Evolutionary conservation across 2,888 invertebrate genomes (phyloP), one percentile per base, ranked within the genome.

Genomic region (Orthosia gothica): DNA sequence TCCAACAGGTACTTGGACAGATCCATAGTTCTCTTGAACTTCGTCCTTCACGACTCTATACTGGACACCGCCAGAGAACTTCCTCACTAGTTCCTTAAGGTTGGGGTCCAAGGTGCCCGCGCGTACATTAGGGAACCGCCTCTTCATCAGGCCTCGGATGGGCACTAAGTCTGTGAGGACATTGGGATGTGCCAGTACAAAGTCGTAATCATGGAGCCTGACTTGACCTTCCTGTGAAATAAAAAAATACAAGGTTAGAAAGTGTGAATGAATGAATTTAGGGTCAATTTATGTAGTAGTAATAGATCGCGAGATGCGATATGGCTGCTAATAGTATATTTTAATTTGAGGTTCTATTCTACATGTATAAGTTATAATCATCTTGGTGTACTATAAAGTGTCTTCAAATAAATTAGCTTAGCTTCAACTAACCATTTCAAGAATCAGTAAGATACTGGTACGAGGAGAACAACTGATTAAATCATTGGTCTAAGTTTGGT

Each of bases 81-180:
- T 97, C 61, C 94, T 92, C 18, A 99, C 97, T 88, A 98, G 93
- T 5, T 92, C 94, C 0, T 90, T 92, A 0, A 99, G 92, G 92
- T 99, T 97, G 1, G 95, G 82, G 70, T 98, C 97, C 26, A 99
- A 90, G 1, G 98, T 98, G 55, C 98, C 98, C 55, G 88, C 83
- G 88, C 96, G 92, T 0, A 97, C 93, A 87, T 97, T 98, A 0
- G 99, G 99, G 93, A 98, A 98, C 87, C 97, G 97, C 79, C 95
- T 97, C 89, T 98, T 98, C 97, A 99, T 95, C 61, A 99, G 90
- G 3, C 99, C 99, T 80, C 98, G 97, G 73, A 99, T 95, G 0
- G 97, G 96, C 2, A 98, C 97, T 54, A 99, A 90, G 68, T 99
- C 99, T 0, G 98, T 97, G 65, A 98, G 92, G 79, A 99, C 98